Base-by-base conservation (phyloP, 1,140 invertebrate species). In the Arctopsyche grandis region DNA sequence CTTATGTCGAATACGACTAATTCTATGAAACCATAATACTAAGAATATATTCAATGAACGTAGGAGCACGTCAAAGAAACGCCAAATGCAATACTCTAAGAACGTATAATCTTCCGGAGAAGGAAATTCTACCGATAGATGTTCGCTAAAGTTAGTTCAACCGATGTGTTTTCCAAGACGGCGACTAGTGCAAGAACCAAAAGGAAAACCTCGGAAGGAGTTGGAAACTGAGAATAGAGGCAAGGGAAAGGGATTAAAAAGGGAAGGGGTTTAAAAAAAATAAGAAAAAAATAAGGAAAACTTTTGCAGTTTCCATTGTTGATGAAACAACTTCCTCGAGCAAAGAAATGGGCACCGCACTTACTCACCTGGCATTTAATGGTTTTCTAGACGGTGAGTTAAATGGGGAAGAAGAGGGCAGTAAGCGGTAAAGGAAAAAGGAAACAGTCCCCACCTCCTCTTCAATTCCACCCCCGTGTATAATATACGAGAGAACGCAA, bases 331-430 rank as follows among this genome's bases (percentile, higher is more conserved):
- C n/a, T 74, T 74, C 70, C n/a, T 24, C 70, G 46, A 71, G 21
- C 21, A 66, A 26, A 19, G 63, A 56, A 75, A 71, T 16, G 69
- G 69, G 69, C 43, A 26, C 46, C 73, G 73, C 69, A 71, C 26
- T 43, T 56, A 52, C 74, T 56, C 48, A 58, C 71, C 71, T 48
- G 44, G 52, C 56, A 43, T 56, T 75, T 75, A 75, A 75, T 75
- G 74, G 74, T 75, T 75, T 75, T 60, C 74, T 60, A 48, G 74
- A 75, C 74, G 48, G 74, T 46, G 74, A 75, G 74, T 58, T 75
- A 22, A 75, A 75, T 75, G 74, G 74, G 52, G 46, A 29, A 75
- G 74, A 75, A 75, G 56, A 75, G 52, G 52, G 48, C 56, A 21
- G 46, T 52, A 75, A 75, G 71, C 48, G 71, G 38, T 48, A 14